Evolutionary conservation across 1,140 invertebrate genomes (phyloP).

Genomic region (Zelostemma sp.): DNA sequence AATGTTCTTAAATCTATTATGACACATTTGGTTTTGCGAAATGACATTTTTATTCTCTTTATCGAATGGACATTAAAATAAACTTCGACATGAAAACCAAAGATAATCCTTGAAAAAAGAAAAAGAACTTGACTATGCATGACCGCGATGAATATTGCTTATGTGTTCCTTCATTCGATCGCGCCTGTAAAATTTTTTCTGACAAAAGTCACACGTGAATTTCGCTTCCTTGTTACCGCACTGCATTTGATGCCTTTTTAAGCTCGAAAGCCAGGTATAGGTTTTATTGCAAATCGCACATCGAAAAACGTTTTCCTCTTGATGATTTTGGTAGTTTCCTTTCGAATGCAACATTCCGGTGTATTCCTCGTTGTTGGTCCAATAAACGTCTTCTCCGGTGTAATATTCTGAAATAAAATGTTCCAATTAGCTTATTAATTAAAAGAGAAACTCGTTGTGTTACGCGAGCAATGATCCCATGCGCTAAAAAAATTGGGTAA

Average conservation of each 20-base stretch:
- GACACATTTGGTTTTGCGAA: too few relatives aligned
- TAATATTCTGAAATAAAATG: conserved; percentile 43
- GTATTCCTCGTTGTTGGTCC: too few relatives aligned
- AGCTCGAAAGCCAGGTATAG: conserved; percentile 61
- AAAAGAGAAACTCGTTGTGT: too few relatives aligned
- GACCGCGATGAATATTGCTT: conserved; percentile 37
- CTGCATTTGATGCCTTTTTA: conserved; percentile 59
- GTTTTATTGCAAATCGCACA: conserved; percentile 62
- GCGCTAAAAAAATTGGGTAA: too few relatives aligned
- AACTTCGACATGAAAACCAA: neutral
- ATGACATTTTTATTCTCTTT: too few relatives aligned
- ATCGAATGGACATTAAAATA: conserved; percentile 5
- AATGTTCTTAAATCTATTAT: too few relatives aligned
- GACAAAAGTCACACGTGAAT: conserved; percentile 51
- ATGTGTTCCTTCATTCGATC: conserved; percentile 53
- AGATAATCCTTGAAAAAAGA: conserved; percentile 3
- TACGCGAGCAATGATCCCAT: too few relatives aligned
- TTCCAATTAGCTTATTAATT: too few relatives aligned
- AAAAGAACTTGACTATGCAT: too few relatives aligned
- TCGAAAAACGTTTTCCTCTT: conserved; percentile 21
- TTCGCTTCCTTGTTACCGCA: conserved; percentile 55
- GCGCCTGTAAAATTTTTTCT: conserved; percentile 52
- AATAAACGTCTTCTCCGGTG: conserved; percentile 2
- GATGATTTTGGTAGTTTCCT: conserved; percentile 12
- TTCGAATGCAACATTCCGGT: too few relatives aligned